Evolutionary conservation across 2,113 vertebrate species (phyloP).

Genomic region (Salvelinus namaycush): DNA sequence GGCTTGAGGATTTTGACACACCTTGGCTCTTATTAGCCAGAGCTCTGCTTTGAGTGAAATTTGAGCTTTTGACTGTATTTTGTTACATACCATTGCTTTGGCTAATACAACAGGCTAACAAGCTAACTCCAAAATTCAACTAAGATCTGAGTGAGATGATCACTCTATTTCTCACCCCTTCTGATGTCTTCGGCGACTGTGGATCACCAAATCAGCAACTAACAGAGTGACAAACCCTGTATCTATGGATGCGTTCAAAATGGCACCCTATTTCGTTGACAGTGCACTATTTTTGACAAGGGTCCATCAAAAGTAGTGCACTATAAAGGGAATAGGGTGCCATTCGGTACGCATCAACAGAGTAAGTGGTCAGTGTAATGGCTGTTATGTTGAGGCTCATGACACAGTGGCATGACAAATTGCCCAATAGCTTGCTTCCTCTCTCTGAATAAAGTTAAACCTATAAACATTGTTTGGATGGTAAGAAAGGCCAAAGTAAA

Average conservation of each 20-base stretch:
- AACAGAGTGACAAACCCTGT: not conserved
- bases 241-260: no score
- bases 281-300: no score
- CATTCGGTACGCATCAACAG: slow-evolving; percentile 9
- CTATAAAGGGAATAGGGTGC: no score
- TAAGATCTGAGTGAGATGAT: not conserved
- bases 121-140: no score
- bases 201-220: not conserved
- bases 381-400: slow-evolving; percentile 63
- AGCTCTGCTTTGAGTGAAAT: not conserved
- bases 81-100: not conserved
- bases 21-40: not conserved
- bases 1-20: not conserved
- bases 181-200: not conserved
- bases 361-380: slow-evolving; percentile 33
- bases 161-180: not conserved
- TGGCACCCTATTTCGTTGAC: no score
- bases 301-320: no score
- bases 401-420: slow-evolving; percentile 59
- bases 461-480: slow-evolving; percentile 23
- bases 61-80: not conserved
- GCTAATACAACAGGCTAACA: not conserved
- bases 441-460: slow-evolving; percentile 51
- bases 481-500: slow-evolving; percentile 60
- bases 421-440: slow-evolving; percentile 34